These are phyloP conservation scores for Lutjanus campechanus DNA, from an alignment of 2,797 vertebrate genomes.

Conservation along the genomic window DNA sequence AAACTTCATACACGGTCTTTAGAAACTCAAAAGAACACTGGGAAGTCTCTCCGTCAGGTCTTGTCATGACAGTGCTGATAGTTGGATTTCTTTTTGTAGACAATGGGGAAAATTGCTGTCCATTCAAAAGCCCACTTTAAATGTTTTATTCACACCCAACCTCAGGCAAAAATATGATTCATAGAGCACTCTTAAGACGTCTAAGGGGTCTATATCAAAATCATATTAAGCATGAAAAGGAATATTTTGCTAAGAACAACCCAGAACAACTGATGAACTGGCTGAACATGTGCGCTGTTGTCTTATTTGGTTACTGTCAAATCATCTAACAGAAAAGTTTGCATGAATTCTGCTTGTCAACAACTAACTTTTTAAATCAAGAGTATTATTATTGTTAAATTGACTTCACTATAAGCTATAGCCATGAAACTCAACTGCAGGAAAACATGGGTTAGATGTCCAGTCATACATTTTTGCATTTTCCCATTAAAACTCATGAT, in stretches of 20 bases:
- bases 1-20: background rate
- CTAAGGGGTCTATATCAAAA: background rate
- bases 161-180: background rate
- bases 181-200: constrained; percentile 4
- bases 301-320: background rate
- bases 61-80: constrained; percentile 5
- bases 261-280: too few species aligned
- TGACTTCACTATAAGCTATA: background rate
- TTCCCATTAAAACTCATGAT: background rate
- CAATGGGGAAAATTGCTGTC: background rate
- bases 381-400: too few species aligned
- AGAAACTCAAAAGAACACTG: background rate
- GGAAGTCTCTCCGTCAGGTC: background rate
- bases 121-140: constrained; percentile 5
- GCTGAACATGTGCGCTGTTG: background rate
- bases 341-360: too few species aligned
- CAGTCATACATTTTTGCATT: background rate
- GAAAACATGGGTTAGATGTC: background rate
- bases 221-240: background rate
- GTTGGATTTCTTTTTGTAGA: background rate
- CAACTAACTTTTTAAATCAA: too few species aligned
- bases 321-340: background rate
- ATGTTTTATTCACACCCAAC: constrained; percentile 5
- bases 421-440: background rate
- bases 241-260: too few species aligned